These are phyloP conservation scores for Aquatica leii DNA, from an alignment of 2,888 invertebrate genomes.

Conservation along the genomic window DNA sequence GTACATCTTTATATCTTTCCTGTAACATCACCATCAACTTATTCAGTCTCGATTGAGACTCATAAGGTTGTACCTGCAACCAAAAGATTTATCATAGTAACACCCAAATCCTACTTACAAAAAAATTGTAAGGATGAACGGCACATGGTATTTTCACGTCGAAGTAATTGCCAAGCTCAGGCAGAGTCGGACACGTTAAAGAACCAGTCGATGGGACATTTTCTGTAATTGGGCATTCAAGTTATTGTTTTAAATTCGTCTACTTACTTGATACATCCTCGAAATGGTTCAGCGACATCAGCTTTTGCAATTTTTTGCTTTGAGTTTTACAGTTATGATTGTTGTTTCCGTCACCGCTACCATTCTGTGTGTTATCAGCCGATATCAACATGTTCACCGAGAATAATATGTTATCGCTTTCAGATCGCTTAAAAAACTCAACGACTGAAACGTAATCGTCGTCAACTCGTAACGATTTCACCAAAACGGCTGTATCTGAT, in stretches of 20 bases:
- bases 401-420: constrained; percentile 69
- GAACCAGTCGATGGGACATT: constrained; percentile 56
- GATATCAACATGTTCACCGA: constrained; percentile 76
- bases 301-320: constrained; percentile 39
- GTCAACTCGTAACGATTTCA: constrained; percentile 57
- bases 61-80: constrained; percentile 65
- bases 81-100: too few relatives aligned
- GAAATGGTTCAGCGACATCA: constrained; percentile 42
- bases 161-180: constrained; percentile 66
- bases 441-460: constrained; percentile 62
- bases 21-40: constrained; percentile 74
- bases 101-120: constrained; percentile 64
- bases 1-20: constrained; percentile 65
- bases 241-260: background rate
- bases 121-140: constrained; percentile 79
- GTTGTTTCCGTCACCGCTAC: constrained; percentile 29
- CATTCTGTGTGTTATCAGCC: constrained; percentile 63
- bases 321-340: constrained; percentile 26
- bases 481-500: constrained; percentile 67
- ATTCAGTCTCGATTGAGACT: constrained; percentile 60
- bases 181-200: constrained; percentile 59
- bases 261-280: constrained; percentile 43
- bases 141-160: constrained; percentile 79
- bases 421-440: constrained; percentile 74
- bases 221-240: constrained; percentile 31